Evolutionary conservation across 2,113 vertebrate species (phyloP).

Genomic region (Scomber japonicus): DNA sequence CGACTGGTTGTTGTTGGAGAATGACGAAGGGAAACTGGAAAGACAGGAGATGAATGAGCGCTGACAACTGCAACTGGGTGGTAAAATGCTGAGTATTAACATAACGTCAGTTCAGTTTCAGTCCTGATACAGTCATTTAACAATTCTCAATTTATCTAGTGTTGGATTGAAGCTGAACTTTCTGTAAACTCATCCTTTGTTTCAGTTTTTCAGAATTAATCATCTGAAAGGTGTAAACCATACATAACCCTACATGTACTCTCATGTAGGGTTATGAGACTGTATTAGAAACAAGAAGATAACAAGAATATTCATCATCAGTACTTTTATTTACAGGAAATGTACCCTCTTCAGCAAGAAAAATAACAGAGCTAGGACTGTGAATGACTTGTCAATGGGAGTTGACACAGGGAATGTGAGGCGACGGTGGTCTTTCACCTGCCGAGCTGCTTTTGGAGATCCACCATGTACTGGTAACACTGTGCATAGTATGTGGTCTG

Average conservation of each 20-base stretch:
- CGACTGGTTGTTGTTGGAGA: slow-evolving; percentile 96
- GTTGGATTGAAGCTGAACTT: neutral
- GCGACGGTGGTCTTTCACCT: slow-evolving; percentile 83
- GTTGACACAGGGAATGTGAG: neutral
- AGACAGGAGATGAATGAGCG: neutral
- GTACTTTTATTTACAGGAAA: neutral
- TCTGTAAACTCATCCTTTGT: neutral
- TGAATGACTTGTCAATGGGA: neutral
- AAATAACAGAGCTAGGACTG: neutral
- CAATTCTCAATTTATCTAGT: too few species aligned
- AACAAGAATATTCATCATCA: neutral
- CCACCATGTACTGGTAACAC: slow-evolving; percentile 98
- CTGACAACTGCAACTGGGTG: neutral
- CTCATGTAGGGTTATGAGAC: neutral
- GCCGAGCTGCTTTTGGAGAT: slow-evolving; percentile 98
- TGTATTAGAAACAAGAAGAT: neutral
- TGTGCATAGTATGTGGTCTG: slow-evolving; percentile 98
- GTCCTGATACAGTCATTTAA: too few species aligned
- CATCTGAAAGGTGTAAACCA: neutral
- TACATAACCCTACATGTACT: neutral
- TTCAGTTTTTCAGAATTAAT: neutral
- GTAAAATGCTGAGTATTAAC: neutral
- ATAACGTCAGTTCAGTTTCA: too few species aligned
- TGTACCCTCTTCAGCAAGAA: neutral
- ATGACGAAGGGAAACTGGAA: slow-evolving; percentile 93